Conservation (phyloP, 2,888 invertebrate genomes). For the Heliconius sara region DNA sequence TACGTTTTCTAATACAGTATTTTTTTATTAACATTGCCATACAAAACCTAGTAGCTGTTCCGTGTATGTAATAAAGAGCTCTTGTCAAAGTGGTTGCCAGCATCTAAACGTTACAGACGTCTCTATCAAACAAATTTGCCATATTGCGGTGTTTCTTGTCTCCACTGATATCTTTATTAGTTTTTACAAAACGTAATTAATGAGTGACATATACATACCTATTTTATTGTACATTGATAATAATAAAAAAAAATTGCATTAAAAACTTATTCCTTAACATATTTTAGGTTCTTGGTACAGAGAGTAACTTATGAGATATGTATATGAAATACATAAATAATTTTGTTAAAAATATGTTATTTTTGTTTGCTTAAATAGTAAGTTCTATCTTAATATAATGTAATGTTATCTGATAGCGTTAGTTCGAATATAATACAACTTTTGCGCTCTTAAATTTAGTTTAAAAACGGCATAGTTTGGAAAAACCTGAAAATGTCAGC, state of each 20-base stretch:
- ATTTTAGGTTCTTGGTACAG: too few relatives aligned
- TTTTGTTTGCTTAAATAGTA: too few relatives aligned
- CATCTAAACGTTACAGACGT: slow-evolving; percentile 6
- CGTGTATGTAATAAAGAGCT: slow-evolving; percentile 9
- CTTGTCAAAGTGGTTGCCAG: slow-evolving; percentile 11
- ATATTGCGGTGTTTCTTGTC: not conserved
- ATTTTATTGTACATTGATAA: not conserved
- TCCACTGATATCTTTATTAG: not conserved
- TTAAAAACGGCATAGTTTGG: slow-evolving; percentile 14
- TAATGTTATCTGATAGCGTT: not conserved
- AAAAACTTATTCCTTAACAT: too few relatives aligned
- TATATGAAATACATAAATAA: too few relatives aligned
- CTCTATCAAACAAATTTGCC: not conserved
- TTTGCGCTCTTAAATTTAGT: slow-evolving; percentile 1
- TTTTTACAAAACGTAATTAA: not conserved
- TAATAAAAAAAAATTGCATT: not conserved
- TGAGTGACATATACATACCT: not conserved
- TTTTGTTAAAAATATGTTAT: too few relatives aligned
- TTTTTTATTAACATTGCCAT: not conserved
- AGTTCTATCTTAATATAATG: too few relatives aligned
- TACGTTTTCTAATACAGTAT: too few relatives aligned
- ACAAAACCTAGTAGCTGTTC: not conserved
- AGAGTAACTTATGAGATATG: too few relatives aligned
- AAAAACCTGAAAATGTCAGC: slow-evolving; percentile 8
- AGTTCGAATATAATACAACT: not conserved